phyloP scores from a whole-genome alignment of 2,113 vertebrate genomes.

The Hemibagrus wyckioides region DNA sequence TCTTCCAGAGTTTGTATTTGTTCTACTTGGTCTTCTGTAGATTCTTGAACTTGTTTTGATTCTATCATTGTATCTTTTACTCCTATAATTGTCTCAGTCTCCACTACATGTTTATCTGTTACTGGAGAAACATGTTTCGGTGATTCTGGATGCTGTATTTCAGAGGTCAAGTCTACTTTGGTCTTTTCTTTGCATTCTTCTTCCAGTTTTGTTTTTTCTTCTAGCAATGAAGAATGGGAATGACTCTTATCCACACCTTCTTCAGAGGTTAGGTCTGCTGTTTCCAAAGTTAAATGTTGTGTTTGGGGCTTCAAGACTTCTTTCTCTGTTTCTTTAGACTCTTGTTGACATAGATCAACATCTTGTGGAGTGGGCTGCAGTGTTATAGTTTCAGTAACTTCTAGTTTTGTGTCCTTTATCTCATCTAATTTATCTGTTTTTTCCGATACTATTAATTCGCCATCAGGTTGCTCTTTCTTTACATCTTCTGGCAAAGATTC shows the following conservation, averaged over 20 bases:
- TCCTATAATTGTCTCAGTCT: background rate
- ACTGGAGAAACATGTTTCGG: background rate
- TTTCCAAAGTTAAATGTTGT: conserved; percentile 26
- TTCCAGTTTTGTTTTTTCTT: conserved; percentile 37
- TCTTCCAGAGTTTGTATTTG: conserved; percentile 6
- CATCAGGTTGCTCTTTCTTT: background rate
- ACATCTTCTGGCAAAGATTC: conserved; percentile 5
- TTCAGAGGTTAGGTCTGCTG: conserved; percentile 31
- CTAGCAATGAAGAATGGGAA: background rate
- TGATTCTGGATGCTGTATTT: background rate
- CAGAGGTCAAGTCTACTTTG: background rate
- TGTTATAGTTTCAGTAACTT: conserved; percentile 15
- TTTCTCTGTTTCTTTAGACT: conserved; percentile 22
- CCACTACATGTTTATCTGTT: conserved; percentile 35
- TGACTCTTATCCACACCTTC: conserved; percentile 23
- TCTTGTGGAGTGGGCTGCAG: conserved; percentile 15
- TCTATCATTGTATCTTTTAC: conserved; percentile 17
- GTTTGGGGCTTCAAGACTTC: conserved; percentile 14
- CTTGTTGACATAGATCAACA: background rate
- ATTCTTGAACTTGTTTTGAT: conserved; percentile 21
- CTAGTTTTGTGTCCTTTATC: conserved; percentile 12
- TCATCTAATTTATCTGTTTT: conserved; percentile 22
- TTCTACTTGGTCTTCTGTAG: conserved; percentile 33
- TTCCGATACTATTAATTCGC: background rate
- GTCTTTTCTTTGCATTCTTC: conserved; percentile 21